Evolutionary conservation across 2,888 invertebrate genomes (phyloP), one percentile per base, ranked within the genome.

Genomic region (Lasioglossum pauxillum): DNA sequence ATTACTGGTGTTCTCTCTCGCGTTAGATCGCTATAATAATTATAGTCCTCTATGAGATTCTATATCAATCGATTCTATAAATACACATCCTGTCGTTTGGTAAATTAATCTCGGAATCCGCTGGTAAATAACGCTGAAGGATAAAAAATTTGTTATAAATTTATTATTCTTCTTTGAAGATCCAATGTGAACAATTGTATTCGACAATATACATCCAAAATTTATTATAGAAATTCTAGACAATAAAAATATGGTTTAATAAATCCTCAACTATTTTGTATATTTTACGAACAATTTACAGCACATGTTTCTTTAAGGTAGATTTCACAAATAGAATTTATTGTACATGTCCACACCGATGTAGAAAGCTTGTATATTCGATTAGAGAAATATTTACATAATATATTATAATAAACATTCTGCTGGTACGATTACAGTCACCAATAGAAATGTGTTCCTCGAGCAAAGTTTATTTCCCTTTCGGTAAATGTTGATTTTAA

Each of bases 11-110:
- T 57, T 10, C 10, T n/a, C 57, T 57, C 27, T 27, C 60, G 27
- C n/a, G 60, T 27, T n/a, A 27, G n/a, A n/a, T 2, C 57, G n/a
- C 57, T 27, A 12, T 60, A 46, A 72, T 72, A 75, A 80, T 53
- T 67, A 67, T 7, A 49, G 5, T 49, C 44, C n/a, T 31, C 57
- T 35, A 10, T 19, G 38, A 41, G 53, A 16, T 5, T 23, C 10
- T 41, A n/a, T 44, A 75, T 69, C 67, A 69, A 57, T 41, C 67
- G 69, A 75, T 75, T 69, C 31, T 69, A n/a, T 57, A 71, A 80
- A 75, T 44, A 75, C 16, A 27, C 44, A n/a, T 44, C 10, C n/a
- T 5, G 14, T 31, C 23, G 35, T 19, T 35, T 35, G 5, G 5
- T n/a, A n/a, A n/a, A 57, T 60, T 27, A 27, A 3, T 35, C 35